Percentiles rank a stretch among this genome's conserved stretches.
These are phyloP conservation scores for Dascyllus trimaculatus DNA, from an alignment of 2,113 vertebrate species.

Conservation along the genomic window DNA sequence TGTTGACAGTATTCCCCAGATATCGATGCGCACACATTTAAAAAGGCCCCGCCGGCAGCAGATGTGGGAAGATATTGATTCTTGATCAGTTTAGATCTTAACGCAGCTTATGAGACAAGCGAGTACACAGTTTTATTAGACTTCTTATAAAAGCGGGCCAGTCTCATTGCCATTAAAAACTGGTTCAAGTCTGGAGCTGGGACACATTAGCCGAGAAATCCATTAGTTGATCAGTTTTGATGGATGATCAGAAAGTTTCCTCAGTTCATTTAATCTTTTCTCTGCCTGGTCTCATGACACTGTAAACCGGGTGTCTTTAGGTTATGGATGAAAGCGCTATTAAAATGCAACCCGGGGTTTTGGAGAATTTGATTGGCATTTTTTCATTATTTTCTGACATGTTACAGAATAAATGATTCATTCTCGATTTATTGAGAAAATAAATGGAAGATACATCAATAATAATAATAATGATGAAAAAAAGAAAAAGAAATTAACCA, in stretches of 20 bases:
- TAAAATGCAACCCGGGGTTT: not conserved
- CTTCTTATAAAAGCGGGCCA: constrained; percentile 12
- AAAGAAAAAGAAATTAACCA: no score
- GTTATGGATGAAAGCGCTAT: not conserved
- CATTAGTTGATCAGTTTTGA: constrained; percentile 18
- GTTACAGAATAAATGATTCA: not conserved
- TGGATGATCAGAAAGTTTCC: not conserved
- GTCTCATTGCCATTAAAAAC: not conserved
- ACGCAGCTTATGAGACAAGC: constrained; percentile 48
- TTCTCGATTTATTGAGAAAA: constrained; percentile 7
- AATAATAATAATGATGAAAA: no score
- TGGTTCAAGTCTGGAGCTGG: constrained; percentile 2
- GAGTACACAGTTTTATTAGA: constrained; percentile 43
- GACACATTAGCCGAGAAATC: constrained; percentile 2
- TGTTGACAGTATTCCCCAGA: constrained; percentile 23
- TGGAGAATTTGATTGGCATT: not conserved
- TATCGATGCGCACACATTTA: constrained; percentile 49
- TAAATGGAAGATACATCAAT: not conserved
- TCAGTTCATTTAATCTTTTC: not conserved
- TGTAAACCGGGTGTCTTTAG: not conserved
- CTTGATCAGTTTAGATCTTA: constrained; percentile 47
- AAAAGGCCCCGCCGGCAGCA: constrained; percentile 45
- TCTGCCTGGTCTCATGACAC: not conserved
- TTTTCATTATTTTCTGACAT: not conserved
- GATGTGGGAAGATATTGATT: constrained; percentile 49